Evolutionary conservation across 1,140 invertebrate species (phyloP).

Genomic region (Musca domestica): DNA sequence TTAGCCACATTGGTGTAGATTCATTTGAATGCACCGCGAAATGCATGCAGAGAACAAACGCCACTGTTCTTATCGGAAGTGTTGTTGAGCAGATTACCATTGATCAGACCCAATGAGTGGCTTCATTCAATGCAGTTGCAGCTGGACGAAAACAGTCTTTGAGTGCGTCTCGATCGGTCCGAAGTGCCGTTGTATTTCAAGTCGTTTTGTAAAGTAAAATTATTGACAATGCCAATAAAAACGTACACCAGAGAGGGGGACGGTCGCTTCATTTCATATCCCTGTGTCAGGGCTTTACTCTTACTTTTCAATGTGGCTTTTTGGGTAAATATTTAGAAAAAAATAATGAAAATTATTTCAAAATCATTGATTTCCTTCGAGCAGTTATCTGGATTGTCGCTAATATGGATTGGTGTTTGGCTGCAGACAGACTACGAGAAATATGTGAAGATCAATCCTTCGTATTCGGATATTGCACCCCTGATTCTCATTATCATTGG

Average conservation of each 20-base stretch:
- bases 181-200: no score
- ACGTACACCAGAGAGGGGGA: background rate
- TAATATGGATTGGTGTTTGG: slow-evolving; percentile 27
- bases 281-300: slow-evolving; percentile 18
- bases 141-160: slow-evolving; percentile 4
- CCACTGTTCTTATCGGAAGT: slow-evolving; percentile 1
- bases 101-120: background rate
- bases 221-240: background rate
- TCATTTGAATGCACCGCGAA: background rate
- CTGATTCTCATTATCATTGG: slow-evolving; percentile 21
- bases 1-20: background rate
- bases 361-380: background rate
- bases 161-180: background rate
- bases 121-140: background rate
- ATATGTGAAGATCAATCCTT: slow-evolving; percentile 25
- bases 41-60: background rate
- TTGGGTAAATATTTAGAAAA: slow-evolving; percentile 20
- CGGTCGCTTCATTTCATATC: slow-evolving; percentile 11
- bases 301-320: slow-evolving; percentile 25
- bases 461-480: slow-evolving; percentile 24
- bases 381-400: slow-evolving; percentile 22
- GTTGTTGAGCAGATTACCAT: slow-evolving; percentile 7
- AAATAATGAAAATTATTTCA: background rate
- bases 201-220: no score
- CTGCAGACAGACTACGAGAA: slow-evolving; percentile 25